Evolutionary conservation across 2,888 invertebrate genomes (phyloP), one percentile per base, ranked within the genome.

Genomic region (Prosopocoilus inquinatus): DNA sequence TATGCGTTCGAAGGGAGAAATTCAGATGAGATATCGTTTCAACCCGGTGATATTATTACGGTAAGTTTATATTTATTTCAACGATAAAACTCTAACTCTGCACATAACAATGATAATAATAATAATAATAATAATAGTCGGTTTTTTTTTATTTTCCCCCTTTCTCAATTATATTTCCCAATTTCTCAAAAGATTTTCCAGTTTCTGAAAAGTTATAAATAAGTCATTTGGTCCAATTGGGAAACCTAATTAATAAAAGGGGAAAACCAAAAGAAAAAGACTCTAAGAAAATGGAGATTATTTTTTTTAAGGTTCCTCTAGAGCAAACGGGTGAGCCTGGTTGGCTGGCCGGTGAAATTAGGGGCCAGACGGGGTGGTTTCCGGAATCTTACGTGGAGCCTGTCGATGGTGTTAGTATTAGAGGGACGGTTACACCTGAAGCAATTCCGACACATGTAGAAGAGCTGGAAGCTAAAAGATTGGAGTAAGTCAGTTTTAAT

Each of bases 1-100:
- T 99, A 94, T 74, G 94, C 95, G 75, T 99, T 99, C 78, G 87
- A 87, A 8, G 94, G 96, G 0, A 82, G 97, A 49, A 95, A 94
- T 65, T 82, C 83, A 0, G 99, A 98, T 76, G 98, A 99, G 75
- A 85, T 98, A 33, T 90, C 92, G 13, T 87, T 98, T 68, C 89
- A 91, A 75, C 94, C 96, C 0, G 98, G 97, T 0, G 98, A 98
- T 75, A 84, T 94, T 72, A 92, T 99, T 57, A 80, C 85, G 77
- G 90, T 90, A 75, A 82, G 82, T 71, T 12, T 12, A 3, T 7
- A 28, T 3, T 28, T 5, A 3, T 3, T 28, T 28, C 3, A n/a
- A n/a, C n/a, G n/a, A n/a, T n/a, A n/a, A n/a, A n/a, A n/a, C n/a
- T n/a, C n/a, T n/a, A n/a, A n/a, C n/a, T n/a, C n/a, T n/a, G n/a